A percentile compares a stretch with the other conserved stretches of the same genome.
These are phyloP conservation scores for Pseudoips prasinana DNA, from an alignment of 2,888 invertebrate genomes.

Conservation along the genomic window DNA sequence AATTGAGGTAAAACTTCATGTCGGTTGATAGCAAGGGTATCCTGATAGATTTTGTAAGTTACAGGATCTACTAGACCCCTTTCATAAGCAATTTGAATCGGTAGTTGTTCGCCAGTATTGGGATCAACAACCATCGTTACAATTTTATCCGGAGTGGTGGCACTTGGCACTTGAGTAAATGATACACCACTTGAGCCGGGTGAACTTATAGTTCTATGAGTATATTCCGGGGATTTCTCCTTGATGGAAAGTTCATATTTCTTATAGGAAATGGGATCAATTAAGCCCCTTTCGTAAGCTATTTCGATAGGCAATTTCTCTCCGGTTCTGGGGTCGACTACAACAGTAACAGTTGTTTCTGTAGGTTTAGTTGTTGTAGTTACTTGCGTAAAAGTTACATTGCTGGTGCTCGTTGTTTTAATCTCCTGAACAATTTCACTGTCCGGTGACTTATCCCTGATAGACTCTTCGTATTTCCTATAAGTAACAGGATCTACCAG, in stretches of 20 bases:
- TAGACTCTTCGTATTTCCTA: constrained; percentile 75
- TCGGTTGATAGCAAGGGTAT: constrained; percentile 26
- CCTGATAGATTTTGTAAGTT: constrained; percentile 40
- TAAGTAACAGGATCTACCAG: constrained; percentile 83
- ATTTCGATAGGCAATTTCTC: constrained; percentile 89
- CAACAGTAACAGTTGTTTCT: constrained; percentile 76
- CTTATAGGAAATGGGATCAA: constrained; percentile 51
- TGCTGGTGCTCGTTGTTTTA: constrained; percentile 36
- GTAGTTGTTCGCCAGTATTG: constrained; percentile 86
- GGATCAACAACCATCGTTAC: constrained; percentile 82
- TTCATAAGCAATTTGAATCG: constrained; percentile 84
- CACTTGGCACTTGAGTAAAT: constrained; percentile 32
- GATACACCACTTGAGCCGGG: constrained; percentile 32
- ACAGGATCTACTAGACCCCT: constrained; percentile 75
- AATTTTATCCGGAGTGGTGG: constrained; percentile 34
- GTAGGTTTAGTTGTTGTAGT: constrained; percentile 34
- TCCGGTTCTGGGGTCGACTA: constrained; percentile 87
- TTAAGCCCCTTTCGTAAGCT: constrained; percentile 85
- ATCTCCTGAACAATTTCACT: constrained; percentile 37
- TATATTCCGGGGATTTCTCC: constrained; percentile 44
- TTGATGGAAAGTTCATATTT: constrained; percentile 68
- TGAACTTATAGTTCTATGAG: constrained; percentile 22
- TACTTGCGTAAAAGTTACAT: constrained; percentile 43
- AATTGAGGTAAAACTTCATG: constrained; percentile 19
- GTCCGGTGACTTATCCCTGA: constrained; percentile 59